Base-by-base conservation (phyloP, 1,140 invertebrate genomes). In the Fopius arisanus region DNA sequence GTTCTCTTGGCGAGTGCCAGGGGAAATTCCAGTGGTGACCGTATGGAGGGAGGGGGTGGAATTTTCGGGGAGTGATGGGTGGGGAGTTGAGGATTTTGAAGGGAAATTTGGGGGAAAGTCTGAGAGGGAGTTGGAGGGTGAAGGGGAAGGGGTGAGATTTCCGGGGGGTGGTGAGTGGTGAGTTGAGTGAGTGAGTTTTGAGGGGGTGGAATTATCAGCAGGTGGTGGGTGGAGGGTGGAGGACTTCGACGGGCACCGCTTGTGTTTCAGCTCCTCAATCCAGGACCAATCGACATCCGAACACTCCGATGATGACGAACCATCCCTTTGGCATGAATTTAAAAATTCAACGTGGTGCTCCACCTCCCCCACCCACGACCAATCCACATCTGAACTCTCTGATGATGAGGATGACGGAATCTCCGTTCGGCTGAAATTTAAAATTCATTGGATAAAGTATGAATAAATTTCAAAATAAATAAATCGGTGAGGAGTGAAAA, bases 251-350 rank as follows among this genome's bases (percentile, higher is more conserved):
- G 59, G 29, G 2, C 31, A 70, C 37, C 54, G 75, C 23, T 72
- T 12, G 65, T 48, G 67, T 16, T 67, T 48, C 48, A 87, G 77
- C 75, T 87, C 86, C 70, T 86, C 87, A 0, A 88, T 76, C 87
- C 87, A 87, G 14, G 87, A 88, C 87, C 87, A 88, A 78, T 88
- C 86, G n/a, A 88, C 86, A 69, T 86, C 85, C 2, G 86, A 87
- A 67, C 85, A 82, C n/a, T 86, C 82, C 7, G 86, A 86, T n/a
- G 77, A 78, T 28, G 48, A 75, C 4, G 40, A 21, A 19, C 21
- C 19, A 14, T 29, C 67, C 59, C 7, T 41, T 19, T 10, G 10
- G 65, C 31, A 73, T 75, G 71, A 10, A 70, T 69, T 63, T 40
- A 33, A 59, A 70, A 21, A 59, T 37, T 40, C 4, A 12, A 12